Percentiles rank a stretch among this genome's conserved stretches.
phyloP scores from a whole-genome alignment of 2,797 vertebrate species.

The Apodemus agrarius region DNA sequence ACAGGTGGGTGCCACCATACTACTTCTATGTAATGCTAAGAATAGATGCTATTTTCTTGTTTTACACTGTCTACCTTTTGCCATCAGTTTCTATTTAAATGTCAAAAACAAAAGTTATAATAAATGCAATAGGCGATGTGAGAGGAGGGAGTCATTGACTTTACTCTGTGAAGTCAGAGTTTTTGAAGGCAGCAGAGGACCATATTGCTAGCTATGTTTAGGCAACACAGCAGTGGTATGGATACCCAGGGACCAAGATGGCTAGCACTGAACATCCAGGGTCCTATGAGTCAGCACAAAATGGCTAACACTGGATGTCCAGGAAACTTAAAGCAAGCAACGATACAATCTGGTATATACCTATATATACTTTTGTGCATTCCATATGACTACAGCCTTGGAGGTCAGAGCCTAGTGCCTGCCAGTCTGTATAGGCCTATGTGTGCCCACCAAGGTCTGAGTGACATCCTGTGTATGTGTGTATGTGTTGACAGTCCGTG shows the following conservation, averaged over 20 bases:
- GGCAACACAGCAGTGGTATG: background rate
- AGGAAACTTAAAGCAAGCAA: background rate
- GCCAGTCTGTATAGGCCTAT: too few relatives aligned
- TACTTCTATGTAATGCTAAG: background rate
- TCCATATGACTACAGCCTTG: background rate
- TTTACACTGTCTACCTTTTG: background rate
- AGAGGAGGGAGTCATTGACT: background rate
- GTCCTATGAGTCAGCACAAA: background rate
- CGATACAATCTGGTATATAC: background rate
- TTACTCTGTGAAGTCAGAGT: background rate
- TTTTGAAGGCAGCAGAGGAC: background rate
- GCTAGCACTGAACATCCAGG: background rate
- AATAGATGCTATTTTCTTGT: background rate
- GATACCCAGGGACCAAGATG: background rate
- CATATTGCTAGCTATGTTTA: background rate
- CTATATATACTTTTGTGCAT: background rate
- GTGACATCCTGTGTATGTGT: background rate
- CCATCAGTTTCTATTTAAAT: constrained; percentile 40
- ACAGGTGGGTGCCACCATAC: background rate
- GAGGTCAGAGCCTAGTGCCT: background rate
- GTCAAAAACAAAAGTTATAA: constrained; percentile 5
- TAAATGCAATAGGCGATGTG: background rate
- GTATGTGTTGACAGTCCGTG: background rate
- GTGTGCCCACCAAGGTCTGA: background rate
- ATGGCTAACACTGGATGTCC: background rate